These are phyloP conservation scores for Ellobium chinense DNA, from an alignment of 2,888 invertebrate species.

Conservation along the genomic window DNA sequence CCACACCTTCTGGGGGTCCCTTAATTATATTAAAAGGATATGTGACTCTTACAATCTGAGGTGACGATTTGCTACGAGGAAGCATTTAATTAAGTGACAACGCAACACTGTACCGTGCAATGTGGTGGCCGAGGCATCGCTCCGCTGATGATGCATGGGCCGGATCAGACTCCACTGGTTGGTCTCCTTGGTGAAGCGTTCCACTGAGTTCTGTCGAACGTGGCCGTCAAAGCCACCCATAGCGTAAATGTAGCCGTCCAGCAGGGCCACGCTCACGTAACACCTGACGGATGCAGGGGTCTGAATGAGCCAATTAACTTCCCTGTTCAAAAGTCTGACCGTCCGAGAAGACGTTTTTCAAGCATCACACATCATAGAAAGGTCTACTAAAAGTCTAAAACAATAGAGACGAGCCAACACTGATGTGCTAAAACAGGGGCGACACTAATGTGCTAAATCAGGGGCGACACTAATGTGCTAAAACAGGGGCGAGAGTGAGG, in stretches of 20 bases:
- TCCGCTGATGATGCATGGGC: conserved; percentile 78
- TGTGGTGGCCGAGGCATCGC: conserved; percentile 78
- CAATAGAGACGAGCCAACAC: too few species aligned
- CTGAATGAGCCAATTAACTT: conserved; percentile 44
- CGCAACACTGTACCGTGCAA: conserved; percentile 67
- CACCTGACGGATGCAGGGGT: conserved; percentile 81
- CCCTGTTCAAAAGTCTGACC: conserved; percentile 33
- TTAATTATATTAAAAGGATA: not conserved
- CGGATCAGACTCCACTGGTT: conserved; percentile 92
- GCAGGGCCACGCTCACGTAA: conserved; percentile 92
- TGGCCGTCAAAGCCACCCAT: conserved; percentile 92
- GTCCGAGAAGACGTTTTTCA: not conserved
- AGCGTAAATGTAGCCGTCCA: conserved; percentile 83
- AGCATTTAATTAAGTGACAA: too few species aligned
- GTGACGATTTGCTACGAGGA: too few species aligned
- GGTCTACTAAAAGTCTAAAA: too few species aligned
- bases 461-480: too few species aligned
- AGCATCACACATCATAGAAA: too few species aligned
- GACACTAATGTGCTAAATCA: too few species aligned
- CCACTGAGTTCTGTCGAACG: conserved; percentile 91
- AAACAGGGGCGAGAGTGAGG: too few species aligned
- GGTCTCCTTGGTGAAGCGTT: conserved; percentile 87
- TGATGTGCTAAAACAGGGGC: too few species aligned
- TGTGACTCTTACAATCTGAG: too few species aligned
- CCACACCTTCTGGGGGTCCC: too few species aligned